Evolutionary conservation across 2,888 invertebrate genomes (phyloP).

Genomic region (Orthosia gothica): DNA sequence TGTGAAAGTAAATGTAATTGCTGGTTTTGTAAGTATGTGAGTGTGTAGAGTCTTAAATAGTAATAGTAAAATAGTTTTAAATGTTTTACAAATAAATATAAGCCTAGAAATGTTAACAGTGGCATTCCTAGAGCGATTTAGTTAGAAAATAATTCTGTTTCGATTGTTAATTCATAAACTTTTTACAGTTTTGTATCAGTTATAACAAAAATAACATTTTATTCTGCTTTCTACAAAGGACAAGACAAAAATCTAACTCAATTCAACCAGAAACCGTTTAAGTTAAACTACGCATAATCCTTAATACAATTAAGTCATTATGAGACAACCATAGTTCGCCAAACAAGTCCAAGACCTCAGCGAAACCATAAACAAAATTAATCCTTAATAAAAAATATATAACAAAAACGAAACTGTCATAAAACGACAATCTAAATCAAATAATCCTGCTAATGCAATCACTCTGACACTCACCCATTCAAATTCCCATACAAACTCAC

Average conservation of each 20-base stretch:
- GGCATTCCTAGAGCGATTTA: not conserved
- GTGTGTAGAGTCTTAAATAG: not conserved
- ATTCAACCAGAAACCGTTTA: conserved; percentile 28
- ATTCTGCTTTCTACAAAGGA: not conserved
- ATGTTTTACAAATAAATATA: not conserved
- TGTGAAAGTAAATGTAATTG: conserved; percentile 18
- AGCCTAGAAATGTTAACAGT: not conserved
- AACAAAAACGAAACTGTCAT: conserved; percentile 66
- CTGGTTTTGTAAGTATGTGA: conserved; percentile 8
- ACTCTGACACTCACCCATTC: conserved; percentile 81
- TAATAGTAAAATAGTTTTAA: not conserved
- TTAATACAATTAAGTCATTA: conserved; percentile 29
- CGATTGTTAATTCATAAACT: not conserved
- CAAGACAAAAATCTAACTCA: not conserved
- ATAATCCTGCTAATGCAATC: conserved; percentile 82
- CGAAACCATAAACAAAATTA: conserved; percentile 41
- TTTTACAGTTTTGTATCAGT: not conserved
- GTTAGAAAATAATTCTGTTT: not conserved
- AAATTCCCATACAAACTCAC: conserved; percentile 83
- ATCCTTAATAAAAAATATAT: conserved; percentile 29
- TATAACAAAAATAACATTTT: not conserved
- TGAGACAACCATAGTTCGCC: conserved; percentile 1
- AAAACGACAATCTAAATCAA: conserved; percentile 73
- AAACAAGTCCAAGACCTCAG: conserved; percentile 19
- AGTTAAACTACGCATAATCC: conserved; percentile 6